Evolutionary conservation across 2,797 vertebrate species (phyloP), one percentile per base, ranked within the genome.

Genomic region (Coreius guichenoti): DNA sequence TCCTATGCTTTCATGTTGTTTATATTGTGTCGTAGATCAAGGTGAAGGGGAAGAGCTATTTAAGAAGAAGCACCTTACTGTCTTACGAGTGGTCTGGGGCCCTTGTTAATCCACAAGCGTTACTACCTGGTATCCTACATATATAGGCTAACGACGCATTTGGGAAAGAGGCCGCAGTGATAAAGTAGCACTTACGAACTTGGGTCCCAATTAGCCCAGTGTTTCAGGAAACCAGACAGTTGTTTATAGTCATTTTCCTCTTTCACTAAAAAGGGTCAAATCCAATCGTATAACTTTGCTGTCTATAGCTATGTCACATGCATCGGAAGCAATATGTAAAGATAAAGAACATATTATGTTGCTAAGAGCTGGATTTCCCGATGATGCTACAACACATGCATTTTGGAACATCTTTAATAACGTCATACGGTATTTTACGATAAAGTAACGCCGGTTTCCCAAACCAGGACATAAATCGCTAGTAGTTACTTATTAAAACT

Each of bases 51-150:
- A 33, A 47, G 12, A 74, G 23, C 29, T 33, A 39, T 75, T 83
- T 75, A 67, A 65, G 61, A 29, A 51, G 72, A 23, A 39, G 61
- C 31, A 26, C 61, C 47, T 67, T 68, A 31, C 0, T 0, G 45
- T 83, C 73, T 83, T 39, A 76, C n/a, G 12, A 83, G 82, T 68
- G 61, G 16, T 83, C 72, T 68, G 73, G 58, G 73, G 16, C 43
- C 49, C 72, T 76, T 65, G 45, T 83, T 83, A 76, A 83, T 83
- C 45, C 73, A 43, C 0, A 1, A 54, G 11, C 23, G 2, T 67
- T 75, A 65, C 31, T 75, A 75, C 21, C 19, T n/a, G 21, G 49
- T 61, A 61, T 9, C 16, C 47, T 51, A 75, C 29, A n/a, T 61
- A 45, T 23, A 43, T 76, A 58, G 56, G 23, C 9, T 12, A 76